A percentile compares a stretch with the other conserved stretches of the same genome.
Conservation (phyloP, 2,888 invertebrate species). For the Agrotis clavis region DNA sequence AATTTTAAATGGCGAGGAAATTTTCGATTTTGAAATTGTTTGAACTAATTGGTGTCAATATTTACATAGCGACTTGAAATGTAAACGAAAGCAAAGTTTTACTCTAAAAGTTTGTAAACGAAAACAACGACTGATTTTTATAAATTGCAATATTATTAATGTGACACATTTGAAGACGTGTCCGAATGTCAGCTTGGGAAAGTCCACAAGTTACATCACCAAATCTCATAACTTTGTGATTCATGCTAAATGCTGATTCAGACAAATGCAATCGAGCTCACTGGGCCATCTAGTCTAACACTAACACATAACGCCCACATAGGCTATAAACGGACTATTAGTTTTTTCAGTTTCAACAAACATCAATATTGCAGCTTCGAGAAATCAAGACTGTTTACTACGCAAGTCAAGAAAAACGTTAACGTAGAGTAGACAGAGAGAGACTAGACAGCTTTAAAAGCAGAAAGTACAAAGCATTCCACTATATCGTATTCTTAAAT, state of each 20-base stretch:
- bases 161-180: conserved; percentile 66
- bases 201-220: conserved; percentile 75
- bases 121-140: conserved; percentile 24
- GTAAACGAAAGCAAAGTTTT: conserved; percentile 28
- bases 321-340: conserved; percentile 38
- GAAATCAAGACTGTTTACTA: conserved; percentile 36
- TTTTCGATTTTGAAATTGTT: conserved; percentile 4
- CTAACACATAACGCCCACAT: conserved; percentile 50
- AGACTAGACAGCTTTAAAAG: conserved; percentile 55
- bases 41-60: conserved; percentile 12
- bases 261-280: conserved; percentile 65
- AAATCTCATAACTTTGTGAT: conserved; percentile 74
- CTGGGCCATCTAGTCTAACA: conserved; percentile 63
- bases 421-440: conserved; percentile 16
- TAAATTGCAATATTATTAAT: conserved; percentile 53
- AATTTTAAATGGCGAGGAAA: conserved; percentile 39
- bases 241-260: conserved; percentile 73
- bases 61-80: conserved; percentile 13
- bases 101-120: conserved; percentile 11
- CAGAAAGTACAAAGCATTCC: conserved; percentile 66
- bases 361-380: conserved; percentile 9
- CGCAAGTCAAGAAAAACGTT: conserved; percentile 24
- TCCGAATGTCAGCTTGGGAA: conserved; percentile 74
- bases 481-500: conserved; percentile 76
- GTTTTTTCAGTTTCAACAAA: conserved; percentile 45